These are phyloP conservation scores for Pteria penguin DNA, from an alignment of 2,888 invertebrate species.

Conservation along the genomic window DNA sequence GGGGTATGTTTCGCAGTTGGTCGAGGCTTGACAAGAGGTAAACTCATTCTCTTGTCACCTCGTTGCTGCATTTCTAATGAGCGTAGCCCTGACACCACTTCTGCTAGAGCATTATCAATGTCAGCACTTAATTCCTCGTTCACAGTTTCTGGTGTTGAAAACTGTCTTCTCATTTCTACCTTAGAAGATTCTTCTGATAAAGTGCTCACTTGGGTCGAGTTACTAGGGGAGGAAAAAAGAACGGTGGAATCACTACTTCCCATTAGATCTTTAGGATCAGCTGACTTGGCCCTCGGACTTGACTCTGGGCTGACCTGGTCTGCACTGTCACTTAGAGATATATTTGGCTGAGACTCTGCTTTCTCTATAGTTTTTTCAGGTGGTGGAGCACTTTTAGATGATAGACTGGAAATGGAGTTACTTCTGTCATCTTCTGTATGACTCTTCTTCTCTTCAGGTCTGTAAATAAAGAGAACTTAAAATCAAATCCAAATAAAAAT, in stretches of 20 bases:
- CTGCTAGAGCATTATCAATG: slow-evolving; percentile 79
- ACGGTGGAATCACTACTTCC: slow-evolving; percentile 15
- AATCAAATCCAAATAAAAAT: background rate
- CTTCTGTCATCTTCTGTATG: slow-evolving; percentile 66
- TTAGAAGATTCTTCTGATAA: background rate
- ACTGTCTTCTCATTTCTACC: slow-evolving; percentile 28
- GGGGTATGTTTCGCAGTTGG: slow-evolving; percentile 76
- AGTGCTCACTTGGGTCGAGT: slow-evolving; percentile 1
- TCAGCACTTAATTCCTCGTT: slow-evolving; percentile 69
- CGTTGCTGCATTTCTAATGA: slow-evolving; percentile 77
- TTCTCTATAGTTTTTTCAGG: slow-evolving; percentile 54
- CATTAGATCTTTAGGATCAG: slow-evolving; percentile 19
- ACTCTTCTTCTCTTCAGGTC: slow-evolving; percentile 67
- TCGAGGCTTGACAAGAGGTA: slow-evolving; percentile 69
- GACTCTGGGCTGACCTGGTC: slow-evolving; percentile 26
- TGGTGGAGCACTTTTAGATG: slow-evolving; percentile 37
- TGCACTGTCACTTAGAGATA: slow-evolving; percentile 33
- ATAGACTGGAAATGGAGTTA: slow-evolving; percentile 72
- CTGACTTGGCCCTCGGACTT: slow-evolving; percentile 34
- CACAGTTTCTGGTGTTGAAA: slow-evolving; percentile 50
- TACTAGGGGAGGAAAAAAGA: slow-evolving; percentile 14
- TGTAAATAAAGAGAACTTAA: slow-evolving; percentile 38
- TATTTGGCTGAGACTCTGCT: slow-evolving; percentile 68
- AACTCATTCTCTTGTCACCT: slow-evolving; percentile 71
- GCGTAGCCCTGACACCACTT: slow-evolving; percentile 79